Base-by-base conservation (phyloP, 2,113 vertebrate genomes). In the Pseudopipra pipra region DNA sequence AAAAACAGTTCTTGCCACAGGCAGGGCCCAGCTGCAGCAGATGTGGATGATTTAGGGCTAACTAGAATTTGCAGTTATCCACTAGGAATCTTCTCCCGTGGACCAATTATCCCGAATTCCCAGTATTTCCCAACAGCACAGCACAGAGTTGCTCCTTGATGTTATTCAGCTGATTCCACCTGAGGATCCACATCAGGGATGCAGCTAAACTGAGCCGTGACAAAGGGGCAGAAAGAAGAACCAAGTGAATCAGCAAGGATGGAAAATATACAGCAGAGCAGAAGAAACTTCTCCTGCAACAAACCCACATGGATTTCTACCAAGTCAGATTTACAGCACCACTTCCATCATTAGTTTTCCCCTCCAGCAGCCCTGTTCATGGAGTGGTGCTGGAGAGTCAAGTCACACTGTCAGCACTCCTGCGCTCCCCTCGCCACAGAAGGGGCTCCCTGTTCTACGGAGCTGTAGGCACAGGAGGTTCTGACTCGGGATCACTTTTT, bases 401-500 rank as follows among this genome's bases (percentile, higher is more conserved):
- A 52, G 46, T 68, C 65, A 27, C 51, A 3, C 35, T 5, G 46
- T 18, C 74, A 82, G 62, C 55, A 10, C 55, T 89, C 24, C 66
- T 17, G 80, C 59, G 1, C 35, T 62, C 44, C 95, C 90, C 94
- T 90, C 89, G 43, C 15, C 8, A 58, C 43, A 43, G 52, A 67
- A 51, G 89, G 78, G 18, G 77, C 71, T 96, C 80, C 74, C 12
- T 15, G 84, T 52, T 83, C 90, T 83, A 63, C 30, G 6, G 81
- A 78, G 46, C 41, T 2, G 25, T 7, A 68, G 54, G 75, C 71
- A 62, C 65, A 18, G 3, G 5, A 75, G 55, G 37, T 47, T 68
- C 62, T 87, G 47, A 7, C 74, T 59, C 10, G 0, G 78, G 54
- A 83, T 63, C 97, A 99, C 97, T 99, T 99, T 96, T 98, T 99